Base-by-base conservation (phyloP, 2,797 vertebrate genomes). In the Salarias fasciatus region DNA sequence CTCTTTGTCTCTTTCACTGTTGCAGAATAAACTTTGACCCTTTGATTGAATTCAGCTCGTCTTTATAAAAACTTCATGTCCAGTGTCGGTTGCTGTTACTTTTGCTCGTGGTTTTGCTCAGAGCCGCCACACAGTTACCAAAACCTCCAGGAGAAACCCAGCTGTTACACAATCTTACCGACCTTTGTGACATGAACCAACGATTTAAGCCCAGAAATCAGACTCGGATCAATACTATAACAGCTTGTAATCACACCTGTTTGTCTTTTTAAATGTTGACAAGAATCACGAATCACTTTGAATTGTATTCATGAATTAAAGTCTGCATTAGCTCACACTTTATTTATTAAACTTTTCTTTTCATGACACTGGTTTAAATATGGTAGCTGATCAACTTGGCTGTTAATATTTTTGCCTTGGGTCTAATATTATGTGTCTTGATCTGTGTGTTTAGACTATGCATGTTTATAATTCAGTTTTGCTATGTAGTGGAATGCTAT, bases 381-480 rank as follows among this genome's bases (percentile, higher is more conserved):
- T 60, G 30, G 28, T 30, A 35, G 64, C 69, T 73, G 40, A 56
- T 56, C n/a, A 33, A 35, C 9, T 30, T 75, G 64, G 66, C 82
- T 82, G 71, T 82, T 77, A 5, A 59, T 78, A 66, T 62, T 73
- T 84, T 54, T 42, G 10, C 68, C 61, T 12, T 58, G 44, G 75
- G 58, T 82, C 63, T 57, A 58, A 61, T 61, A 49, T 37, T 53
- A 33, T 75, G 69, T 49, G 78, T 15, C 72, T 67, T 71, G 13
- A 6, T 75, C 63, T 38, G n/a, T 53, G 36, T 81, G 6, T 24
- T 71, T 72, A 69, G 53, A 67, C 71, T 80, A 78, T 85, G 89
- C 85, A 88, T 88, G 83, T 82, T 72, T 64, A 36, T 77, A 51
- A 66, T 69, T 79, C 18, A 24, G 37, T 41, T 82, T 80, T 78